Conservation (phyloP, 2,797 vertebrate genomes). For the Tauraco hartlaubi region DNA sequence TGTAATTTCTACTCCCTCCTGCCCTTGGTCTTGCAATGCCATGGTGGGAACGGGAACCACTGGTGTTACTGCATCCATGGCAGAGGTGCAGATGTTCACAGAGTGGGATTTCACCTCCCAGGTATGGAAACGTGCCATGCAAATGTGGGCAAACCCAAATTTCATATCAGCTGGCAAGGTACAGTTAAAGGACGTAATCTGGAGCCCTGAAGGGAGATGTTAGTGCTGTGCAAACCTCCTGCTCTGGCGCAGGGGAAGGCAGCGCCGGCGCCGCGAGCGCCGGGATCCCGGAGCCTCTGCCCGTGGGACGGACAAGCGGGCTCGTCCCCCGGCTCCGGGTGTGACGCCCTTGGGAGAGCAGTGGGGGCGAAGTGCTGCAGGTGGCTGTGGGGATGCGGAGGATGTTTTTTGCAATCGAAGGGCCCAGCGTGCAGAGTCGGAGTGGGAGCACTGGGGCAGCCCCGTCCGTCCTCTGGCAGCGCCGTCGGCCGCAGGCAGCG, state of each 20-base stretch:
- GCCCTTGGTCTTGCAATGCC: not conserved
- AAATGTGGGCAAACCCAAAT: not conserved
- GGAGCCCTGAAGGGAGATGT: constrained; percentile 23
- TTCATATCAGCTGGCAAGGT: not conserved
- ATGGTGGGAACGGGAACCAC: not conserved
- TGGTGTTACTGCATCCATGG: not conserved
- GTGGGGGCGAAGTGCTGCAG: not conserved
- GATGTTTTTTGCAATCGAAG: not conserved
- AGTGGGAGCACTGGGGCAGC: not conserved
- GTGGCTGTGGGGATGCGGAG: not conserved
- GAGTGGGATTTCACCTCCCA: not conserved
- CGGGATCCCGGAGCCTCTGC: not conserved
- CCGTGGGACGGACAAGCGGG: rapidly evolving
- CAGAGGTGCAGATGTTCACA: rapidly evolving
- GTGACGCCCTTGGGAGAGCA: rapidly evolving
- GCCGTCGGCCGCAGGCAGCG: too few species aligned
- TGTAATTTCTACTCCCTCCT: not conserved
- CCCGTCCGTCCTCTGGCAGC: not conserved
- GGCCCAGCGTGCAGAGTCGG: not conserved
- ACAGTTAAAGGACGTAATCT: constrained; percentile 30
- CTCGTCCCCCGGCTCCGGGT: rapidly evolving
- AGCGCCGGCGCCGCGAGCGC: not conserved
- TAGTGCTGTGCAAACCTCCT: constrained; percentile 4
- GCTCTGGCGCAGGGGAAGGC: not conserved
- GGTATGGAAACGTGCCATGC: not conserved